Base-by-base conservation (phyloP, 23 tunicate genomes). In the Halocynthia aurantium region DNA sequence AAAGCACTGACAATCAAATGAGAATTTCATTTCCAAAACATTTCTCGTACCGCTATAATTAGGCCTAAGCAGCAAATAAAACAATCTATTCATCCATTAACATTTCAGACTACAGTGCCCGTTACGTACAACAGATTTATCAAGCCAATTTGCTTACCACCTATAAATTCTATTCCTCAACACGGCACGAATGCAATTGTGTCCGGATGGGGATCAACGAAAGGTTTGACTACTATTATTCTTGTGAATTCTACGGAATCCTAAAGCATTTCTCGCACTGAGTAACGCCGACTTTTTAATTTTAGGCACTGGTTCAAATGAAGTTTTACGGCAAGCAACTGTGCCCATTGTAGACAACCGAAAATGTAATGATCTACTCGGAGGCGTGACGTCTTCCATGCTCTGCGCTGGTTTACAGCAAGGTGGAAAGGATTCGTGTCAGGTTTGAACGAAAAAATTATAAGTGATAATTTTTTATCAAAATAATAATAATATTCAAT, bases 361-460 rank as follows among this genome's bases (percentile, higher is more conserved):
- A 18, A 19, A 73, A 55, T 13, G 64, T 52, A 21, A 22, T 6
- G 51, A 73, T 55, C 80, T 69, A 55, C 56, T 51, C 12, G 54
- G 62, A 18, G 72, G 57, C 6, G 56, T 85, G 5, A 44, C 56
- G 20, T 15, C 60, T 7, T 67, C 70, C 10, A 80, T 85, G 90
- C 54, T 85, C 0, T 85, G 90, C 54, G 90, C 90, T 22, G 90
- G 90, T 5, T 80, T 50, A 54, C 19, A 62, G 57, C 10, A 52
- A 12, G 90, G 90, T 17, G 90, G 76, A 51, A 73, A 79, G 55
- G 90, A 85, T 73, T 80, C 90, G n/a, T 85, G 84, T 73, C 69
- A 58, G 81, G 90, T 73, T 49, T 64, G 56, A 51, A 53, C 6
- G 2, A 13, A 4, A 58, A 51, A 78, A 15, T 13, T 0, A 15